Conservation (phyloP, 1,140 invertebrate species). For the Marisa cornuarietis region DNA sequence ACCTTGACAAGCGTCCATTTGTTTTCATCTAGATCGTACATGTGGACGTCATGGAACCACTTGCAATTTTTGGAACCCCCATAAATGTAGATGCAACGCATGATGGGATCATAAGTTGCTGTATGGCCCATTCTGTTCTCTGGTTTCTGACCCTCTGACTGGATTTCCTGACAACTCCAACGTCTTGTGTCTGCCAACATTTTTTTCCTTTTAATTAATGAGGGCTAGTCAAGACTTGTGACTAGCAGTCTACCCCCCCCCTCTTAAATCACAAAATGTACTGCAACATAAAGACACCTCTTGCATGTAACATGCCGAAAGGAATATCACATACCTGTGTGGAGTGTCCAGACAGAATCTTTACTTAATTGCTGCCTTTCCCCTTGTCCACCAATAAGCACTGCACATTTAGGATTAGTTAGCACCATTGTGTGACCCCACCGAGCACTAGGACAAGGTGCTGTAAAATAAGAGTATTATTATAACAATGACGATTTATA, state of each 20-base stretch:
- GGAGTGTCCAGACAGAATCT: slow-evolving; percentile 60
- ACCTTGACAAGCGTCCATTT: slow-evolving; percentile 63
- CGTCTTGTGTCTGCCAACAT: slow-evolving; percentile 50
- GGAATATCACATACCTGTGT: slow-evolving; percentile 49
- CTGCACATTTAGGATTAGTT: slow-evolving; percentile 46
- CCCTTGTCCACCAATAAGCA: slow-evolving; percentile 63
- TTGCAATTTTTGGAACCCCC: slow-evolving; percentile 63
- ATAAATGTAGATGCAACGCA: slow-evolving; percentile 62
- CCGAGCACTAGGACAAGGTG: slow-evolving; percentile 48
- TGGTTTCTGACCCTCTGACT: slow-evolving; percentile 52
- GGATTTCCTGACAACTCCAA: slow-evolving; percentile 50
- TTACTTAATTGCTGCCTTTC: slow-evolving; percentile 57
- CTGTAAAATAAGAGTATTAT: slow-evolving; percentile 33
- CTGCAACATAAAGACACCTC: background rate
- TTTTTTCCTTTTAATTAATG: background rate
- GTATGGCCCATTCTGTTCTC: slow-evolving; percentile 63
- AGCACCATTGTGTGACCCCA: slow-evolving; percentile 62
- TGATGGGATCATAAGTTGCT: slow-evolving; percentile 60
- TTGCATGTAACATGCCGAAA: too few relatives aligned
- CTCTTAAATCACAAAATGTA: background rate
- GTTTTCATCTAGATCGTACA: slow-evolving; percentile 60
- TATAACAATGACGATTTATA: slow-evolving; percentile 3
- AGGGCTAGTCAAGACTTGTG: background rate
- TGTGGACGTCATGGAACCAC: slow-evolving; percentile 65
- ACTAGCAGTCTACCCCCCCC: background rate